A percentile compares a stretch with the other conserved stretches of the same genome.
These are phyloP conservation scores for Ashinkailepas kermadecensis DNA, from an alignment of 2,888 invertebrate species.

Conservation along the genomic window DNA sequence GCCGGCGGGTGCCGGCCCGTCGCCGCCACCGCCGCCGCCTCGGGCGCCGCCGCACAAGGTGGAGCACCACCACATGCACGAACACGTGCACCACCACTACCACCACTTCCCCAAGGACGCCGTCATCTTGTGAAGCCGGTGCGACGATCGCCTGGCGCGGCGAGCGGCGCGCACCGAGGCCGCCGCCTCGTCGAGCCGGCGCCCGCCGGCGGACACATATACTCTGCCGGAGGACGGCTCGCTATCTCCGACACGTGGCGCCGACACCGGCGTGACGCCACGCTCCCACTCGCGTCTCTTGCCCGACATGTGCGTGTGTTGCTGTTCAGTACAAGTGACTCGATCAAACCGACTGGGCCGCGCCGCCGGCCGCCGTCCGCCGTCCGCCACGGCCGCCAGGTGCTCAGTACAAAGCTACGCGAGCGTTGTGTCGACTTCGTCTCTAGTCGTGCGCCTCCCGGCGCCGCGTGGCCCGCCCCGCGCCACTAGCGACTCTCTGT, in stretches of 20 bases:
- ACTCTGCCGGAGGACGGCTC: no score
- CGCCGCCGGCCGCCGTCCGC: not conserved
- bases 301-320: constrained; percentile 5
- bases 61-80: constrained; percentile 20
- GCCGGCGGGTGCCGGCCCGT: not conserved
- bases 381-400: no score
- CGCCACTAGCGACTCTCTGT: not conserved
- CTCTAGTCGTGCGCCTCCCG: not conserved
- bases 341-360: not conserved
- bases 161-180: not conserved
- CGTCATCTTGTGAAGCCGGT: not conserved
- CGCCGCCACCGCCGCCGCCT: not conserved
- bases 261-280: not conserved
- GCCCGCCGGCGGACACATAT: no score
- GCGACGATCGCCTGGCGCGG: not conserved
- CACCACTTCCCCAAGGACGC: constrained; percentile 11
- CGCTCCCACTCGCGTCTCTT: not conserved
- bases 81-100: constrained; percentile 21
- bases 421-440: not conserved
- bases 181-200: not conserved
- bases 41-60: not conserved
- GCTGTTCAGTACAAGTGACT: constrained; percentile 8
- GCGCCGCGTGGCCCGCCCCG: not conserved
- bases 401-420: constrained; percentile 6
- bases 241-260: not conserved